Evolutionary conservation across 2,113 vertebrate genomes (phyloP).

Genomic region (Pseudorasbora parva): DNA sequence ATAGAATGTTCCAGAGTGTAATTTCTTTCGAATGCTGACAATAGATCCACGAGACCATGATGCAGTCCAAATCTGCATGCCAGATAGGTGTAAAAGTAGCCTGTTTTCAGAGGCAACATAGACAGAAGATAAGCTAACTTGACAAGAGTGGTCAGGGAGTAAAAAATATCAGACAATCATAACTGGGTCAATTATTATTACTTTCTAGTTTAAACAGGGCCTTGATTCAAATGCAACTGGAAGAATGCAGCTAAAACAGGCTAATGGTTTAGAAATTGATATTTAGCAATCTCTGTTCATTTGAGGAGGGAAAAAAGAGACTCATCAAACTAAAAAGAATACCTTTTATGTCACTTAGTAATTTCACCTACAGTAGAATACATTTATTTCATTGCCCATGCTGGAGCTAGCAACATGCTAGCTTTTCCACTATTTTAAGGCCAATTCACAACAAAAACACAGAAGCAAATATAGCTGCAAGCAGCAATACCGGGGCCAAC

Average conservation of each 20-base stretch:
- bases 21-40: constrained; percentile 27
- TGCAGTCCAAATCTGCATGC: constrained; percentile 14
- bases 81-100: constrained; percentile 26
- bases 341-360: no score
- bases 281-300: background rate
- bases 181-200: background rate
- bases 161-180: background rate
- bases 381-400: no score
- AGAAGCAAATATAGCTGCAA: no score
- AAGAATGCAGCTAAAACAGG: no score
- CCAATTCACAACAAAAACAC: no score
- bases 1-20: constrained; percentile 32
- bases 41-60: background rate
- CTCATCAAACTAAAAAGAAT: background rate
- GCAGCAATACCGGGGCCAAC: no score
- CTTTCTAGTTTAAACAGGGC: background rate
- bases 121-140: background rate
- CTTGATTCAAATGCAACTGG: background rate
- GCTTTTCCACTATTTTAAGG: no score
- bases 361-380: background rate
- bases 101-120: background rate
- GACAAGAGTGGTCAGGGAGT: background rate
- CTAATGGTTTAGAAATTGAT: background rate
- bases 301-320: background rate
- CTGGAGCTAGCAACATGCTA: no score